These are phyloP conservation scores for Dryocosmus kuriphilus DNA, from an alignment of 2,888 invertebrate genomes.

Conservation along the genomic window DNA sequence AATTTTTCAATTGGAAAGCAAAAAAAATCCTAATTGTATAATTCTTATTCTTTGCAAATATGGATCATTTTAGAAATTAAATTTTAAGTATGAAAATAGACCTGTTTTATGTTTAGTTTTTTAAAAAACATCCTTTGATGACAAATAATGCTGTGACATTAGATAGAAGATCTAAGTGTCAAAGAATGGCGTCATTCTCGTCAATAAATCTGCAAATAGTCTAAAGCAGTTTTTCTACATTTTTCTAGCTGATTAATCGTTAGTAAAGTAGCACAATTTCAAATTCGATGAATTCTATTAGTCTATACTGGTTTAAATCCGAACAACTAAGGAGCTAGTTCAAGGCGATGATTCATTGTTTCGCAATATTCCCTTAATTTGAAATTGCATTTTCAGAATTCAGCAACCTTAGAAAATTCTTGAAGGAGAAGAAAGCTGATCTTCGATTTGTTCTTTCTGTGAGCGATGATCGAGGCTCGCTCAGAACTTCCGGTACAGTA, in stretches of 20 bases:
- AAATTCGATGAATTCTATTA: constrained; percentile 22
- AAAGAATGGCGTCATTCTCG: constrained; percentile 53
- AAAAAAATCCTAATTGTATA: too few species aligned
- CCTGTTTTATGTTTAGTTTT: background rate
- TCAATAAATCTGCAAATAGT: constrained; percentile 49
- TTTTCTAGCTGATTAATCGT: constrained; percentile 40
- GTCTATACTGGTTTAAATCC: background rate
- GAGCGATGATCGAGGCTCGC: constrained; percentile 62
- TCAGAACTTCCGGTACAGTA: constrained; percentile 65
- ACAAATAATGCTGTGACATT: constrained; percentile 55
- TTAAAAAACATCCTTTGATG: constrained; percentile 33
- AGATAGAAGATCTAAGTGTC: constrained; percentile 49
- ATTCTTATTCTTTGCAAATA: too few species aligned
- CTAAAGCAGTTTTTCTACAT: constrained; percentile 55
- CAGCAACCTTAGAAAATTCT: constrained; percentile 62
- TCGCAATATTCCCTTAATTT: constrained; percentile 23
- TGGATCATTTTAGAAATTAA: too few species aligned
- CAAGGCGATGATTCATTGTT: constrained; percentile 28
- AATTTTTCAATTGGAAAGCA: too few species aligned
- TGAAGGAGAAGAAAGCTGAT: constrained; percentile 67
- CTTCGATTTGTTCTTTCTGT: constrained; percentile 70
- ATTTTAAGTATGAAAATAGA: too few species aligned
- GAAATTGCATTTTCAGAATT: constrained; percentile 64
- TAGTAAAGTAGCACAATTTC: constrained; percentile 12
- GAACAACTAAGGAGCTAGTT: constrained; percentile 25